Evolutionary conservation across 2,113 vertebrate genomes (phyloP), one percentile per base, ranked within the genome.

Genomic region (Periophthalmus modestus): DNA sequence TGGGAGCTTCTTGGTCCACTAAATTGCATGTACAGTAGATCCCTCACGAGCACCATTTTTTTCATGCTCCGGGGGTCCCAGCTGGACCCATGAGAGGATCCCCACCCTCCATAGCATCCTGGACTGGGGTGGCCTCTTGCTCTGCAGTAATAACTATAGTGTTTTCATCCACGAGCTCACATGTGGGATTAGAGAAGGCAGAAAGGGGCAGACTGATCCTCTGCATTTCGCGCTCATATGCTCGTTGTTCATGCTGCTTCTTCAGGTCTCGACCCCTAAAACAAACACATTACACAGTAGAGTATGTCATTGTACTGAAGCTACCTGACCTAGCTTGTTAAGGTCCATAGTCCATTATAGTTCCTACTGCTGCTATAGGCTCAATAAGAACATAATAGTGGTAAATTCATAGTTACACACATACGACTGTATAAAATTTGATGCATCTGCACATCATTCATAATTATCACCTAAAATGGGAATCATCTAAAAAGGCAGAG

Each of bases 51-150:
- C 80, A 72, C 19, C 0, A 5, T 18, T 24, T 3, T 1, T 0
- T 75, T 98, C 96, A 98, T 79, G 97, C 97, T 7, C 98, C 98
- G 0, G 98, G 97, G 23, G 98, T 99, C 13, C 95, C 97, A 0
- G 95, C 95, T 66, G 93, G 94, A 65, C 89, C 94, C 86, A 97
- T 95, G 10, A 98, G 95, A 0, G 95, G 96, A 21, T 93, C 92
- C 0, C 84, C 87, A 0, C 95, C 92, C 0, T 96, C 95, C 1
- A 1, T 57, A 3, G 88, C 91, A 15, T 94, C 94, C 39, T 89
- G 90, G 0, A 85, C 79, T 0, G 96, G 95, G 0, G 92, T 95
- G 70, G 90, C 93, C 83, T 88, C 93, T 0, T 73, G 77, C 70
- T 86, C 90, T 48, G 84, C 95, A 69, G 79, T 90, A 66, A 97